phyloP scores from a whole-genome alignment of 2,113 vertebrate species.

The Passer montanus region DNA sequence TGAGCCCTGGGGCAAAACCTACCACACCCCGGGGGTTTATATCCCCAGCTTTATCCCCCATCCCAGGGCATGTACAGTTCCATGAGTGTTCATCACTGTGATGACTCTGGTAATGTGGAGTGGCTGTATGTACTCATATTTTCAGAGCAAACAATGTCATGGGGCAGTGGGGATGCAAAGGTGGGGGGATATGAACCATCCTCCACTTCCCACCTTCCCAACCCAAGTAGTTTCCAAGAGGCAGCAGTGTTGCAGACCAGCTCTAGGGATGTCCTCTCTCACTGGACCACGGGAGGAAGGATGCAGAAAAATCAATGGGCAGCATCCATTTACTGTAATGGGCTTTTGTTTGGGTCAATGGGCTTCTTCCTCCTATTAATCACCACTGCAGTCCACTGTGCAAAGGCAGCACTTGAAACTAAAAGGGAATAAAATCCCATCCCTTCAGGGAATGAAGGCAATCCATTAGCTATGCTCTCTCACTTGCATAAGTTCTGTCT shows the following conservation, averaged over 20 bases:
- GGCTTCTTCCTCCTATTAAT: slow-evolving; percentile 56
- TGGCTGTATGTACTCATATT: fast-evolving
- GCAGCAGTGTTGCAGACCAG: background rate
- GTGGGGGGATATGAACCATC: background rate
- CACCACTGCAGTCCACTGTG: background rate
- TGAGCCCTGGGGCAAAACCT: background rate
- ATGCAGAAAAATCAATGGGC: background rate
- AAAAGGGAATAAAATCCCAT: background rate
- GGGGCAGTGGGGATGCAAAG: background rate
- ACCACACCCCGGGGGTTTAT: background rate
- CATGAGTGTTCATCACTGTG: background rate
- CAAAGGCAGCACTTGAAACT: slow-evolving; percentile 8
- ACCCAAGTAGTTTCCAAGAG: background rate
- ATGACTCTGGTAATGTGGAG: background rate
- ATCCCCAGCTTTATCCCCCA: background rate
- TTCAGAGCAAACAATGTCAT: background rate
- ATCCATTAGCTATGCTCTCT: background rate
- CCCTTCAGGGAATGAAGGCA: background rate
- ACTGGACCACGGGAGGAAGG: background rate
- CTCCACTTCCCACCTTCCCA: background rate
- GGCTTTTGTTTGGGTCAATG: slow-evolving; percentile 34
- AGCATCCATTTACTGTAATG: slow-evolving; percentile 27
- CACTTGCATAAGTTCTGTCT: background rate
- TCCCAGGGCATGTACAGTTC: background rate
- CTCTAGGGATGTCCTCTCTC: fast-evolving